Conservation (phyloP, 2,113 vertebrate genomes). For the Elaphurus davidianus region DNA sequence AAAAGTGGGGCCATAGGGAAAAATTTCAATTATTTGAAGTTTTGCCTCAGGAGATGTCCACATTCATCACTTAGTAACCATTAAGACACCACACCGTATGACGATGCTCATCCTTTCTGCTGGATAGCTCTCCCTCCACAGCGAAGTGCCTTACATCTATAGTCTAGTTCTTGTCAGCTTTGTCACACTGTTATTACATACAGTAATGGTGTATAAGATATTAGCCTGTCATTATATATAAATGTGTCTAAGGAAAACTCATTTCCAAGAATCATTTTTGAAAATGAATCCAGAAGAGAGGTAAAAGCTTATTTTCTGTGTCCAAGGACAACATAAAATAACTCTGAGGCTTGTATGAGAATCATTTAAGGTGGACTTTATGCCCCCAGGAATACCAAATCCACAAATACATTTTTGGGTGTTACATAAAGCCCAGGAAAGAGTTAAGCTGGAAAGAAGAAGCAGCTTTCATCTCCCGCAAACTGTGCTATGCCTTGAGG, state of each 20-base stretch:
- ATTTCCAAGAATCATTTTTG: constrained; percentile 77
- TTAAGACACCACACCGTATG: constrained; percentile 29
- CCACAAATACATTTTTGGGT: neutral
- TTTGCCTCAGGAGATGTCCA: neutral
- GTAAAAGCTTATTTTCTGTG: constrained; percentile 74
- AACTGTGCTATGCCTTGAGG: neutral
- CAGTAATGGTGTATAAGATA: constrained; percentile 73
- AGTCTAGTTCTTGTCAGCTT: constrained; percentile 54
- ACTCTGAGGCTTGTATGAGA: constrained; percentile 36
- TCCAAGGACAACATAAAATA: constrained; percentile 71
- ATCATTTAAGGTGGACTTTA: constrained; percentile 48
- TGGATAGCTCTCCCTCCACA: neutral
- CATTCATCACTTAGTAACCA: constrained; percentile 50
- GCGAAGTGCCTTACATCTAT: constrained; percentile 56
- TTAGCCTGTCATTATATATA: constrained; percentile 74
- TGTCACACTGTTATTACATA: constrained; percentile 68
- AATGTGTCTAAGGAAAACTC: constrained; percentile 76
- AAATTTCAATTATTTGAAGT: constrained; percentile 35
- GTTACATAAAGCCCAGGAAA: neutral
- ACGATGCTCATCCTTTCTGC: constrained; percentile 12
- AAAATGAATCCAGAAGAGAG: constrained; percentile 72
- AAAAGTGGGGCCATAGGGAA: neutral
- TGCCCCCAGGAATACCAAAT: neutral
- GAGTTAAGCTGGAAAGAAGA: constrained; percentile 33
- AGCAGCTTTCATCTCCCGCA: neutral